phyloP scores from a whole-genome alignment of 1,140 invertebrate species.

The Mizuhopecten yessoensis region DNA sequence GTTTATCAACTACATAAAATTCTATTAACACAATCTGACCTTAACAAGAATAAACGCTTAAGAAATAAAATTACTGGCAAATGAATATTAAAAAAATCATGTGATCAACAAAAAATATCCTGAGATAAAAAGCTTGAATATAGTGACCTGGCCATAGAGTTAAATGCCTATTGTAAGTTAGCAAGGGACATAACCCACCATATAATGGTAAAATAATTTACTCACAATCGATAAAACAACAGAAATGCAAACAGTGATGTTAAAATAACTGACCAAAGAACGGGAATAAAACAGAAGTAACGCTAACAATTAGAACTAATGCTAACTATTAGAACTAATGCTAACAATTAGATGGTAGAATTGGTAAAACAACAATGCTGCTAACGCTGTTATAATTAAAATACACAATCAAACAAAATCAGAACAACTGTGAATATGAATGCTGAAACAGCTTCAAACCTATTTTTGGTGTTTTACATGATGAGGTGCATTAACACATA shows the following conservation, averaged over 20 bases:
- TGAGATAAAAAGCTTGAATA: neutral
- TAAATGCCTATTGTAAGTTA: too few species aligned
- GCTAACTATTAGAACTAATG: too few species aligned
- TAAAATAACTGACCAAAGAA: neutral
- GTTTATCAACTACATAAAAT: too few species aligned
- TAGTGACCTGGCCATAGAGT: neutral
- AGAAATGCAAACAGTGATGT: neutral
- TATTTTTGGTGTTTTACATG: neutral
- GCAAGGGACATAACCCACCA: neutral
- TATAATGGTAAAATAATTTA: neutral
- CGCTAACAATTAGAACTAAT: too few species aligned
- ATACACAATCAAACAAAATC: constrained; percentile 6
- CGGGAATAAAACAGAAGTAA: too few species aligned
- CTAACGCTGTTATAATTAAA: too few species aligned
- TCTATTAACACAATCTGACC: too few species aligned
- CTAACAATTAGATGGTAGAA: too few species aligned
- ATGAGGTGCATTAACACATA: neutral
- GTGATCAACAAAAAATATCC: neutral
- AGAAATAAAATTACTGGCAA: too few species aligned
- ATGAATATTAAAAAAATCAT: neutral
- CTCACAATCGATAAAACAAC: neutral
- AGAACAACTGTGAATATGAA: neutral
- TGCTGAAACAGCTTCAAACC: neutral
- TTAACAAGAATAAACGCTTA: too few species aligned
- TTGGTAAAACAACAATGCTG: too few species aligned